These are phyloP conservation scores for Atlantisia rogersi DNA, from an alignment of 2,113 vertebrate genomes.

Conservation along the genomic window DNA sequence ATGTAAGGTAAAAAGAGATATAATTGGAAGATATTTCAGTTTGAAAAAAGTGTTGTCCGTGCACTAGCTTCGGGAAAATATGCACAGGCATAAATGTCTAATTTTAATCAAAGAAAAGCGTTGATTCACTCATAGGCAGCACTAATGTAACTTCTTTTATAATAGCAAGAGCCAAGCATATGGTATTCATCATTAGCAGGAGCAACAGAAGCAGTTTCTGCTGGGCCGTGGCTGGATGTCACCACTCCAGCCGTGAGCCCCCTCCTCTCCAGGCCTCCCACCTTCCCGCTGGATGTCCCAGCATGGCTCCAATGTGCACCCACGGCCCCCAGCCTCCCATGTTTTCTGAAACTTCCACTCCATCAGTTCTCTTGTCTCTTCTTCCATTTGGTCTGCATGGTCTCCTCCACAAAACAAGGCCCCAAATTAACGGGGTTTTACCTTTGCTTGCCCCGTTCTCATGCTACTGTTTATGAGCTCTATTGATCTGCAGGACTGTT, in stretches of 20 bases:
- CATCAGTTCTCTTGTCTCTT: background rate
- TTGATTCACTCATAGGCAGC: slow-evolving; percentile 7
- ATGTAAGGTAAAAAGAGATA: background rate
- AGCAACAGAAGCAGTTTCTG: slow-evolving; percentile 68
- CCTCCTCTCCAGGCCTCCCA: background rate
- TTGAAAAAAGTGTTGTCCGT: background rate
- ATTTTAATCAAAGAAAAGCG: slow-evolving; percentile 46
- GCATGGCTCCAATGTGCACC: slow-evolving; percentile 12
- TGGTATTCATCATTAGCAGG: slow-evolving; percentile 80
- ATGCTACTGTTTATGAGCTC: background rate
- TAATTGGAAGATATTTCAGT: background rate
- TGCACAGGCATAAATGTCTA: background rate
- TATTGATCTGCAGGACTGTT: background rate
- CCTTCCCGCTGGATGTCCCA: slow-evolving; percentile 39
- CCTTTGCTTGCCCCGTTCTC: background rate
- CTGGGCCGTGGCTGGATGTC: slow-evolving; percentile 57
- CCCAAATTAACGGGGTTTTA: background rate
- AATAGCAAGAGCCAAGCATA: slow-evolving; percentile 69
- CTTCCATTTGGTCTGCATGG: background rate
- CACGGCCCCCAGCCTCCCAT: background rate
- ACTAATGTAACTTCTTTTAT: slow-evolving; percentile 27
- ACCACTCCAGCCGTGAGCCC: background rate
- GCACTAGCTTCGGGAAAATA: background rate
- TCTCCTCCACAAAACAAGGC: background rate
- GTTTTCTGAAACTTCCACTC: background rate